Conservation (phyloP, 2,888 invertebrate genomes). For the Chrysolina haemoptera region DNA sequence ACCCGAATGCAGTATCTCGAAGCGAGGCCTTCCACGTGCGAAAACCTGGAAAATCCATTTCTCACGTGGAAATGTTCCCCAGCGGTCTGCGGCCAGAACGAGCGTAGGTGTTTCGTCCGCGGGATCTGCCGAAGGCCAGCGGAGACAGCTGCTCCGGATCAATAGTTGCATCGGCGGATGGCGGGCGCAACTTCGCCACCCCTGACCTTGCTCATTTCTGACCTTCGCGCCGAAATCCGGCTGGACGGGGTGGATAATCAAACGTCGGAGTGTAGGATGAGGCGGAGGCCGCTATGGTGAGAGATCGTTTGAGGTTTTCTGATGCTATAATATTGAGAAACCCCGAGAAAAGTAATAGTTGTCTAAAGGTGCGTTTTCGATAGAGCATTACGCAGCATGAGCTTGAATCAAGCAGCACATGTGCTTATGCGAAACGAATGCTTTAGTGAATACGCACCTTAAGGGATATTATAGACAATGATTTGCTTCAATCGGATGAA, state of each 20-base stretch:
- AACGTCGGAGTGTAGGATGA: background rate
- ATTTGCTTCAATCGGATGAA: too few species aligned
- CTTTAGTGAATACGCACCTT: too few species aligned
- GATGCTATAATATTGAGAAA: background rate
- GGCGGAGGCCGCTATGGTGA: too few species aligned
- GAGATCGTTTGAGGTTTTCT: background rate
- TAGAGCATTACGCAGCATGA: too few species aligned
- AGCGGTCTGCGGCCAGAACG: background rate
- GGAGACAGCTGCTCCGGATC: slow-evolving; percentile 4
- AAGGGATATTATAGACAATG: too few species aligned
- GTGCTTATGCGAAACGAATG: too few species aligned
- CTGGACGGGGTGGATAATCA: background rate
- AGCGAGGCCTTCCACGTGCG: background rate
- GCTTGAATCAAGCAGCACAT: too few species aligned
- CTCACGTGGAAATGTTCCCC: background rate
- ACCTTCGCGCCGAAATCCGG: background rate
- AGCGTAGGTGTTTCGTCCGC: background rate
- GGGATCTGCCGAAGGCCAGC: background rate
- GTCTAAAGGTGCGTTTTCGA: too few species aligned
- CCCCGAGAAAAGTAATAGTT: background rate
- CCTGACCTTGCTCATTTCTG: slow-evolving; percentile 8
- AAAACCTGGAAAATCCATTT: too few species aligned
- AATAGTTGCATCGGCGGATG: slow-evolving; percentile 7
- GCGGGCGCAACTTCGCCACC: background rate
- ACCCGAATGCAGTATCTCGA: background rate